Evolutionary conservation across 2,888 invertebrate genomes (phyloP), one percentile per base, ranked within the genome.

Genomic region (Xestia rhomboidea): DNA sequence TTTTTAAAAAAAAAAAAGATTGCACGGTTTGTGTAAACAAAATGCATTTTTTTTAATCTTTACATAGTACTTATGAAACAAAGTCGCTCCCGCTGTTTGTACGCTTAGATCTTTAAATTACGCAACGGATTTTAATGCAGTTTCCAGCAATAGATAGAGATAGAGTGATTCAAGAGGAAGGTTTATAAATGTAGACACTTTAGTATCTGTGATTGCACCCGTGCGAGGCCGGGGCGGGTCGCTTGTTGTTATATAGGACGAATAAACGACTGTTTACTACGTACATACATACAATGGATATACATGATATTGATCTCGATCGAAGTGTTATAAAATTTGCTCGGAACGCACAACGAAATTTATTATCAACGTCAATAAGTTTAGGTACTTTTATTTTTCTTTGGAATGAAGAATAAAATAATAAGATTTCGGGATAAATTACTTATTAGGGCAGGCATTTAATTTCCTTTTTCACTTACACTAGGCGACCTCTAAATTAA

Each of bases 311-410:
- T 51, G 51, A 63, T 38, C 13, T 63, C 13, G 2, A 38, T 38
- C 1, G 64, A 64, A 64, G n/a, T 72, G 7, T 73, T 24, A 34
- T n/a, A n/a, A n/a, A n/a, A n/a, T 41, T 51, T 60, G 11, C 8
- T 49, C 6, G 49, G 62, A 68, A 82, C 49, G 82, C 82, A 82
- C 81, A 81, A 68, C 71, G 70, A 81, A 74, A 67, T 49, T n/a
- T n/a, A n/a, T n/a, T n/a, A 38, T 34, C 24, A 73, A 72, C 2
- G 54, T 15, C 44, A 44, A 18, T 44, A 24, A 13, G 10, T 46
- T 63, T 70, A 34, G 3, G 2, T 64, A 64, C n/a, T 41, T 44
- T 76, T 41, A 8, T 57, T 64, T 76, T 66, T 34, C 7, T 34
- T 0, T 38, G 4, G 11, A n/a, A 18, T 34, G 24, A 34, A 11